Conservation (phyloP, 2,888 invertebrate species). For the Dorcus parallelipipedus region DNA sequence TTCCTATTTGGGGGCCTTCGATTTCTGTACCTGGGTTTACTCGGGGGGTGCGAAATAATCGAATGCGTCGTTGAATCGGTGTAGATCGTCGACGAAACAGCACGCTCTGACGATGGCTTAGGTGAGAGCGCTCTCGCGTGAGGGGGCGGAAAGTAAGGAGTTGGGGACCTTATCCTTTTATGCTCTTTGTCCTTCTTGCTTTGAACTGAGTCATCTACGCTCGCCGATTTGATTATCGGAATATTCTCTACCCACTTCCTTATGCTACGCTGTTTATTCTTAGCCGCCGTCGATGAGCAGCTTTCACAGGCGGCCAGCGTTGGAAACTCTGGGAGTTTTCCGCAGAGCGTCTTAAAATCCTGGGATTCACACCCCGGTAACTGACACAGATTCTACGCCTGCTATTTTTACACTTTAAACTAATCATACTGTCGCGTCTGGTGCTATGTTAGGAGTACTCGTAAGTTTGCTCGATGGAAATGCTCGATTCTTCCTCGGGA, state of each 20-base stretch:
- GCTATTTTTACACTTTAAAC: constrained; percentile 61
- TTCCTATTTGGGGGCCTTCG: constrained; percentile 30
- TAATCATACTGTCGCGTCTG: constrained; percentile 56
- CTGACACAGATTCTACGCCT: constrained; percentile 56
- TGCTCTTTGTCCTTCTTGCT: constrained; percentile 9
- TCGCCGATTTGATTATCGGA: constrained; percentile 45
- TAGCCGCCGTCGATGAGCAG: constrained; percentile 55
- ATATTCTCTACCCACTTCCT: constrained; percentile 74
- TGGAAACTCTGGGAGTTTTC: constrained; percentile 50
- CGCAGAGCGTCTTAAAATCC: constrained; percentile 36
- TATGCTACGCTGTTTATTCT: constrained; percentile 72
- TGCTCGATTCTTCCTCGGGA: constrained; percentile 70
- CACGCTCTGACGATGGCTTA: constrained; percentile 30
- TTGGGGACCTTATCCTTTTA: constrained; percentile 39
- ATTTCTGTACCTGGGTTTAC: constrained; percentile 19
- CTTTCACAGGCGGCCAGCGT: constrained; percentile 52
- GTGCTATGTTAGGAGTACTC: constrained; percentile 50
- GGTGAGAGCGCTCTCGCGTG: constrained; percentile 33
- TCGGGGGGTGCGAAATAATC: constrained; percentile 14
- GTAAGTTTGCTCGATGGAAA: constrained; percentile 52
- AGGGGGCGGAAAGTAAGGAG: constrained; percentile 31
- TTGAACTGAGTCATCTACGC: constrained; percentile 1
- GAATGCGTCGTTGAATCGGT: constrained; percentile 8
- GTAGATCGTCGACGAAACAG: constrained; percentile 14
- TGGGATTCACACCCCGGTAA: constrained; percentile 64